Base-by-base conservation (phyloP, 2,888 invertebrate genomes). In the Tenthredo distinguenda region DNA sequence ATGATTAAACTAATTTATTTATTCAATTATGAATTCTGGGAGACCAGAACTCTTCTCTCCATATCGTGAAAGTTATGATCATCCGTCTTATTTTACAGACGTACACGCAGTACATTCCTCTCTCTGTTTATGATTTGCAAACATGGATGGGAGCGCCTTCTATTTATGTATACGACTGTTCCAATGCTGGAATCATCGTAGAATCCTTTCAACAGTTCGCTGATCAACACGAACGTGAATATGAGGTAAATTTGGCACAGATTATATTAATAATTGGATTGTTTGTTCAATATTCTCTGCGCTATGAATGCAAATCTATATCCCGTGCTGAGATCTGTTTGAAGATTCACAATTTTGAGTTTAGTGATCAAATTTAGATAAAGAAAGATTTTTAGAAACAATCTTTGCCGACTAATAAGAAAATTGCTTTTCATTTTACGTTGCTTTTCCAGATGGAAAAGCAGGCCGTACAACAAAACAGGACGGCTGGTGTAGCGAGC, bases 121-220 rank as follows among this genome's bases (percentile, higher is more conserved):
- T 99, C 91, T 99, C 99, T 84, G 97, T 99, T 89, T 99, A 98
- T 94, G 99, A 99, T 94, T 95, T 99, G 86, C 99, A 99, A 95
- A 97, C 97, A 74, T 99, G 99, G 99, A 99, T 99, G 99, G 99
- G 99, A 85, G 97, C 98, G 85, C 99, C 99, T 0, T 99, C 99
- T 83, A 99, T 99, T 87, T 99, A 99, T 94, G 99, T 99, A 34
- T 99, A 99, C 94, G 99, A 99, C 94, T 99, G 99, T 94, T 99
- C 99, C 85, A 99, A 98, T 94, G 99, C 99, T 18, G 99, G 99
- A 86, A 97, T 98, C 89, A 98, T 99, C 90, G 96, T 99, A 74
- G 98, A 99, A 89, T 97, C 97, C 86, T 98, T 98, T 94, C 96
- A 97, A 91, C 96, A 96, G 88, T 99, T 98, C 94, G 98, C 98